phyloP scores from a whole-genome alignment of 1,140 invertebrate species.

The Platorchestia sp. region DNA sequence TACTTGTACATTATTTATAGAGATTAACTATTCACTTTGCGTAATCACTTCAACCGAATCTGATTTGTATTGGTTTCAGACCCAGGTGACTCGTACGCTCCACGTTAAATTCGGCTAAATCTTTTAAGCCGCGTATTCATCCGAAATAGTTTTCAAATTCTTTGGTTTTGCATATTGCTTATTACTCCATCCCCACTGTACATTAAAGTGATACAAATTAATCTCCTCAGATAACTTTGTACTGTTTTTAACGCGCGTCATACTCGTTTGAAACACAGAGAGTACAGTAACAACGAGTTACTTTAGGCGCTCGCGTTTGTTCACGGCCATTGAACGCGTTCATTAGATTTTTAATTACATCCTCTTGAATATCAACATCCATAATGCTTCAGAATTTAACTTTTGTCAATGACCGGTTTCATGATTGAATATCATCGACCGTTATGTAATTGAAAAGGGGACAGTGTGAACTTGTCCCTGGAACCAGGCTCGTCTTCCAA shows the following conservation, averaged over 20 bases:
- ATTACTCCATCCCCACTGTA: neutral
- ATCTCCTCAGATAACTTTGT: neutral
- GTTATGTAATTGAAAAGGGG: no score
- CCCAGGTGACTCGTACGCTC: neutral
- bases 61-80: neutral
- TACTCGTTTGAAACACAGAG: neutral
- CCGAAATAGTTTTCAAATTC: neutral
- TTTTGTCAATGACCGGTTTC: neutral
- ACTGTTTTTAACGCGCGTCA: neutral
- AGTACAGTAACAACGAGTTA: neutral
- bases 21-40: slow-evolving; percentile 44
- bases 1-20: slow-evolving; percentile 16
- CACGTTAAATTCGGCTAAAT: neutral
- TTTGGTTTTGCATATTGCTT: neutral
- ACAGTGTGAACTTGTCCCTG: no score
- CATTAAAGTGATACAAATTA: neutral
- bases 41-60: neutral
- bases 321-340: neutral
- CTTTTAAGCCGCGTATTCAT: neutral
- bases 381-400: neutral
- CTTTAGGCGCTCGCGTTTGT: no score
- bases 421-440: neutral
- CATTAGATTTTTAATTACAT: neutral
- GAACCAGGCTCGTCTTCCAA: no score
- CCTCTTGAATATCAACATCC: neutral